These are phyloP conservation scores for Kuschelorhynchus macadamiae DNA, from an alignment of 2,888 invertebrate species.

Conservation along the genomic window DNA sequence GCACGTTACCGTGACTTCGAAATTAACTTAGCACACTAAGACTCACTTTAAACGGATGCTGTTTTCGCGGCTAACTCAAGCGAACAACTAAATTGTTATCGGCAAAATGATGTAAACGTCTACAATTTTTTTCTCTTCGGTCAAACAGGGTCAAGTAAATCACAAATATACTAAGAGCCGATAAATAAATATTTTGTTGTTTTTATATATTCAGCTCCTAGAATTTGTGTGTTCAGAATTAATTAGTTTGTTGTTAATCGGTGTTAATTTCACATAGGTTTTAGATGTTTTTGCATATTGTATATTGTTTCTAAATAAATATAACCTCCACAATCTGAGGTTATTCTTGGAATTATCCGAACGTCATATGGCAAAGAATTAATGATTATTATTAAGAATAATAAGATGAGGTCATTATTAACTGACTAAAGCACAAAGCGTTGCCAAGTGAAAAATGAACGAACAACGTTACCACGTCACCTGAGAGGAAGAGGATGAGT, in stretches of 20 bases:
- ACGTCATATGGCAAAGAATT: not conserved
- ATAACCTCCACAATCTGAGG: too few relatives aligned
- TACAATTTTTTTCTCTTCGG: slow-evolving; percentile 6
- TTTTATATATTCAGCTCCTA: slow-evolving; percentile 12
- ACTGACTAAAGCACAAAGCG: too few relatives aligned
- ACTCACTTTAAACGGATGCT: slow-evolving; percentile 15
- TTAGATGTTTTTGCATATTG: slow-evolving; percentile 9
- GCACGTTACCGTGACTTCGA: too few relatives aligned
- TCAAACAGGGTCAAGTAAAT: slow-evolving; percentile 24
- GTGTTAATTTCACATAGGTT: slow-evolving; percentile 3
- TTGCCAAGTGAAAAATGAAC: too few relatives aligned
- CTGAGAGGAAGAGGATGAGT: too few relatives aligned
- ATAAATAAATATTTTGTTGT: slow-evolving; percentile 18
- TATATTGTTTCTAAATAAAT: not conserved
- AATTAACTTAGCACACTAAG: too few relatives aligned
- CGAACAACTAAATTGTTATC: slow-evolving; percentile 12
- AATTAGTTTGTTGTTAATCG: slow-evolving; percentile 25
- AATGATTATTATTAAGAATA: too few relatives aligned
- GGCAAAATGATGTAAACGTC: slow-evolving; percentile 9
- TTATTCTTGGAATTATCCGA: too few relatives aligned
- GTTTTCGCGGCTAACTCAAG: not conserved
- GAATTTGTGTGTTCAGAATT: slow-evolving; percentile 19
- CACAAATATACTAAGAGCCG: slow-evolving; percentile 17
- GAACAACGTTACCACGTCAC: too few relatives aligned
- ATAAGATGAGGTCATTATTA: too few relatives aligned